Evolutionary conservation across 2,113 vertebrate species (phyloP).

Genomic region (Syrrhaptes paradoxus): DNA sequence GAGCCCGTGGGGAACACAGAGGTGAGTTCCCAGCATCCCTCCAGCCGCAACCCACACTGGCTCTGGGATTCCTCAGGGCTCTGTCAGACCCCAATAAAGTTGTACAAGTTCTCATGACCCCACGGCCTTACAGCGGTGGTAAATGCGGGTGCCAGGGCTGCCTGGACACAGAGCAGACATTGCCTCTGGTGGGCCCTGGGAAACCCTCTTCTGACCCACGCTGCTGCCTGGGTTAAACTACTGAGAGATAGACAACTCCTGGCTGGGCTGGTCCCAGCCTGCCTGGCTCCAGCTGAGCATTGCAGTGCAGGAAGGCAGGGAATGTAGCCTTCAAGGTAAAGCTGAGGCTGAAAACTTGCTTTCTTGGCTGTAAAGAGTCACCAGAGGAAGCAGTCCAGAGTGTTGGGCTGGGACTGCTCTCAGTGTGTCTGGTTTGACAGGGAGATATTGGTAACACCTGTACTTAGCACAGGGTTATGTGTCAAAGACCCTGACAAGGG

Average conservation of each 20-base stretch:
- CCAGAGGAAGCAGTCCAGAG: neutral
- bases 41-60: neutral
- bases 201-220: neutral
- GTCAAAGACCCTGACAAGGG: neutral
- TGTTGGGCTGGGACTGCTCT: neutral
- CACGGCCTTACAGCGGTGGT: neutral
- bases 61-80: constrained; percentile 50
- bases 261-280: neutral
- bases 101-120: constrained; percentile 42
- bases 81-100: constrained; percentile 48
- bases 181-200: neutral
- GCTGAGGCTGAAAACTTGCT: neutral
- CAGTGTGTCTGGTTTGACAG: neutral
- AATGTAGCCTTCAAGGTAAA: neutral
- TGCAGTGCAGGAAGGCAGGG: neutral
- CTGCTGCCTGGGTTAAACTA: neutral
- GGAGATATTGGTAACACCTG: neutral
- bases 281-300: neutral
- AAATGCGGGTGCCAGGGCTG: accelerated
- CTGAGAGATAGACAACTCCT: neutral
- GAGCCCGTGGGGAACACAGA: accelerated
- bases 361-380: neutral
- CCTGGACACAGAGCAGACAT: constrained; percentile 21
- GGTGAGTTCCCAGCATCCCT: neutral
- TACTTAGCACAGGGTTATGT: neutral